Conservation (phyloP, 2,113 vertebrate genomes). For the Chrysemys picta region DNA sequence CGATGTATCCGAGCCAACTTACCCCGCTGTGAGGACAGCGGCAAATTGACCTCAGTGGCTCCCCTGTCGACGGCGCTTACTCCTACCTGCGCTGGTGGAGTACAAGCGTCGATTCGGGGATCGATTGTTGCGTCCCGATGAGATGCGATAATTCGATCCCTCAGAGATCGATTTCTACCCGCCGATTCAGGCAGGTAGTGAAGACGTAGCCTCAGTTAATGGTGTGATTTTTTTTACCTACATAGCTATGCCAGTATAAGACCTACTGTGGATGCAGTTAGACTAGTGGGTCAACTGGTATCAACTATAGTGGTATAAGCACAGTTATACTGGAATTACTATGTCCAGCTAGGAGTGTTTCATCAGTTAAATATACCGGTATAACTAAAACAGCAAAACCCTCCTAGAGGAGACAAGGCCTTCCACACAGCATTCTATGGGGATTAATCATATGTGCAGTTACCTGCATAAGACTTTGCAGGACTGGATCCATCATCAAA, state of each 20-base stretch:
- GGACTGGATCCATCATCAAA: neutral
- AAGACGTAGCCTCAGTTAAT: neutral
- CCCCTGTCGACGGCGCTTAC: too few species aligned
- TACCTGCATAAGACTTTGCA: neutral
- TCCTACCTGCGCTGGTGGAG: too few species aligned
- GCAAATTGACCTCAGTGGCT: too few species aligned
- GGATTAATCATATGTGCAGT: slow-evolving; percentile 19
- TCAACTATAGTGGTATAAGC: neutral
- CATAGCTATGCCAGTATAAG: neutral
- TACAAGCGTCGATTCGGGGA: too few species aligned
- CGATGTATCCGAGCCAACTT: too few species aligned
- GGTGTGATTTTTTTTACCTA: neutral
- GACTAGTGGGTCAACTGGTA: neutral
- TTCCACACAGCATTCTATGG: neutral
- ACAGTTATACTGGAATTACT: neutral
- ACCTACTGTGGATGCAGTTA: neutral
- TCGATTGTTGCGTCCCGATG: too few species aligned
- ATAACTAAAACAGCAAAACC: neutral
- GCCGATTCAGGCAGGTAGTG: too few species aligned
- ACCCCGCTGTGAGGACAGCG: too few species aligned
- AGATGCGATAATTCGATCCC: too few species aligned
- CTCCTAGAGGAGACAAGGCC: neutral
- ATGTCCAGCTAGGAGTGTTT: neutral
- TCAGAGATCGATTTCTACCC: too few species aligned
- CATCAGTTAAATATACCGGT: slow-evolving; percentile 18